Evolutionary conservation across 2,888 invertebrate species (phyloP).

Genomic region (Orgyia antiqua): DNA sequence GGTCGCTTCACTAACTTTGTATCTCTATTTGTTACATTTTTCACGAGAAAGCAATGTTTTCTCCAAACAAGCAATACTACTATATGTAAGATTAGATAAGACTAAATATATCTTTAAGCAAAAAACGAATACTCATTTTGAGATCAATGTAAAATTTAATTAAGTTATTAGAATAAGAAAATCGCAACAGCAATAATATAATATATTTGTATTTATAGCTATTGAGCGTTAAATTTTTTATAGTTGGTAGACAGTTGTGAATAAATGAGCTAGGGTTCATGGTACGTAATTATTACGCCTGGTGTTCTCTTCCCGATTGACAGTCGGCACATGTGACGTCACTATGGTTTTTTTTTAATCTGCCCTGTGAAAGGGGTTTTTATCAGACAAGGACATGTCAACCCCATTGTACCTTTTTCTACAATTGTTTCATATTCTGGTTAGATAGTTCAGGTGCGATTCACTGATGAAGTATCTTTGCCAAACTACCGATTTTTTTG

Average conservation of each 20-base stretch:
- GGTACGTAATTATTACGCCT: too few species aligned
- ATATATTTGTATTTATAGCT: constrained; percentile 77
- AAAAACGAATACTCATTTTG: constrained; percentile 72
- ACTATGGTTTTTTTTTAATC: too few species aligned
- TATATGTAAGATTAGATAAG: constrained; percentile 60
- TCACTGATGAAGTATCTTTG: too few species aligned
- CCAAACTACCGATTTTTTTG: too few species aligned
- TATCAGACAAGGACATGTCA: too few species aligned
- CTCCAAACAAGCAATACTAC: constrained; percentile 76
- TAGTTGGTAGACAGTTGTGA: constrained; percentile 70
- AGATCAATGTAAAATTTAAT: constrained; percentile 69
- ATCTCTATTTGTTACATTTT: constrained; percentile 55
- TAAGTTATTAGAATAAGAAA: constrained; percentile 36
- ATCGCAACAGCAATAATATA: constrained; percentile 77
- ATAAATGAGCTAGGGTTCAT: too few species aligned
- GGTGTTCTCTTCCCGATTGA: too few species aligned
- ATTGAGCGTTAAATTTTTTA: constrained; percentile 76
- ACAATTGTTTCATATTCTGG: too few species aligned
- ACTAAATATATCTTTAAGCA: constrained; percentile 53
- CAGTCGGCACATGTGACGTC: too few species aligned
- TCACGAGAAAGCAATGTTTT: constrained; percentile 64
- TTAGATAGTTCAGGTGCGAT: too few species aligned
- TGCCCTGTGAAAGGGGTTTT: too few species aligned
- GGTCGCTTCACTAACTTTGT: constrained; percentile 54
- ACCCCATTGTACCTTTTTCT: too few species aligned